Evolutionary conservation across 2,113 vertebrate species (phyloP), one percentile per base, ranked within the genome.

Genomic region (Tetrax tetrax): DNA sequence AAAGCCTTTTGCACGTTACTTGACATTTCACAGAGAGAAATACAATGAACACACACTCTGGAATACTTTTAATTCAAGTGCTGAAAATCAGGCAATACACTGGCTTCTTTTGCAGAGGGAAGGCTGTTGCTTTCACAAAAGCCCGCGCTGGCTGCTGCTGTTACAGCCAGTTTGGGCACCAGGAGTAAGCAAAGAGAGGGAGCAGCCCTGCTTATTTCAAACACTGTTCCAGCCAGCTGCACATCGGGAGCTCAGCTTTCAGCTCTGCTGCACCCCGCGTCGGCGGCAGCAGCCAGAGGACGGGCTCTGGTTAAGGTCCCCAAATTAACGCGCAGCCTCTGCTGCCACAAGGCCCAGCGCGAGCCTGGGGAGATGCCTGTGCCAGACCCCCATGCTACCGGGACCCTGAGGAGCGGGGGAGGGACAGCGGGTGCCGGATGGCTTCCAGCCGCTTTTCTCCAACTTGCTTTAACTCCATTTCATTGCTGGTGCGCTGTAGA

Each of bases 301-400:
- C 0, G 0, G 61, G 48, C 38, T 78, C 8, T 14, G 74, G 53
- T 37, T 64, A 75, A 51, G 0, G 0, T 48, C 22, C 11, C 6
- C 0, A 3, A 72, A 38, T 17, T 18, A 60, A 64, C 4, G 8
- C 6, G 1, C 45, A 69, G 61, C 57, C 81, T 71, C 61, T 2
- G 12, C 68, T 64, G 82, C 59, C 47, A 47, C 7, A 61, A 71
- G 88, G 27, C 57, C 54, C 89, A 83, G 63, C 38, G 22, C 0
- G 20, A 51, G 51, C 80, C 63, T 31, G n/a, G 71, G 65, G 54
- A 81, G 74, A 38, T 28, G 41, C 14, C 29, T 33, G 18, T 47
- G 47, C 65, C 60, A 65, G 38, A 29, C n/a, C 22, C 12, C 25
- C 0, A 1, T 11, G 45, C 59, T 63, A 72, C 41, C 25, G 22